These are phyloP conservation scores for Anarsia innoxiella DNA, from an alignment of 2,888 invertebrate genomes.

Conservation along the genomic window DNA sequence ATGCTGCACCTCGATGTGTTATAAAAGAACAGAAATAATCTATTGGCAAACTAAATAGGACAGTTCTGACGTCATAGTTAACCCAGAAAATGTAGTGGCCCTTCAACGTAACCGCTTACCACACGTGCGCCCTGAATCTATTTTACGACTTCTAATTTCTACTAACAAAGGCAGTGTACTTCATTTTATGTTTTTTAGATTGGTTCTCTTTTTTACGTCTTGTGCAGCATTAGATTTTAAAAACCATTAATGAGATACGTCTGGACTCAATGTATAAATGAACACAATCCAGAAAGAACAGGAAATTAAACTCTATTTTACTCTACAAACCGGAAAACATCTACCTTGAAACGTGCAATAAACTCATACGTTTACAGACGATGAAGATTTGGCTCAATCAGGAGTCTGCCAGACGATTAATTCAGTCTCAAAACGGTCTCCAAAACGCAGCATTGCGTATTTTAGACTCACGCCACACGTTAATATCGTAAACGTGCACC, in stretches of 20 bases:
- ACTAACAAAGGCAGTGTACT: too few relatives aligned
- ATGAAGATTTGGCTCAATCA: too few relatives aligned
- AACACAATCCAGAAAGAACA: too few relatives aligned
- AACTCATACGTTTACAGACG: too few relatives aligned
- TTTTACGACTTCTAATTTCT: constrained; percentile 19
- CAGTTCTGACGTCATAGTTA: constrained; percentile 54
- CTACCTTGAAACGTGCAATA: too few relatives aligned
- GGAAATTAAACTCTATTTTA: too few relatives aligned
- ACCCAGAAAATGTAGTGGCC: constrained; percentile 28
- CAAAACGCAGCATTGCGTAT: constrained; percentile 28
- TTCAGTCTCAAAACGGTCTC: constrained; percentile 26
- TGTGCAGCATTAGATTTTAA: too few relatives aligned
- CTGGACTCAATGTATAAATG: too few relatives aligned
- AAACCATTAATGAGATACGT: too few relatives aligned
- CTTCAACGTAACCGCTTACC: constrained; percentile 8
- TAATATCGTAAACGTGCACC: constrained; percentile 22
- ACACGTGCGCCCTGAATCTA: constrained; percentile 43
- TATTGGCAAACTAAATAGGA: constrained; percentile 37
- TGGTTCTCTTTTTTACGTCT: too few relatives aligned
- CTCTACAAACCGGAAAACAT: too few relatives aligned
- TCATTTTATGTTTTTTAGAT: too few relatives aligned
- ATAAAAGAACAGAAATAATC: constrained; percentile 30
- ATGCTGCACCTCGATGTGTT: constrained; percentile 27
- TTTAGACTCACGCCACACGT: constrained; percentile 33
- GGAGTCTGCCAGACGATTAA: constrained; percentile 19